A percentile compares a stretch with the other conserved stretches of the same genome.
Evolutionary conservation across 1,140 invertebrate genomes (phyloP).

Genomic region (Lysiphlebus fabarum): DNA sequence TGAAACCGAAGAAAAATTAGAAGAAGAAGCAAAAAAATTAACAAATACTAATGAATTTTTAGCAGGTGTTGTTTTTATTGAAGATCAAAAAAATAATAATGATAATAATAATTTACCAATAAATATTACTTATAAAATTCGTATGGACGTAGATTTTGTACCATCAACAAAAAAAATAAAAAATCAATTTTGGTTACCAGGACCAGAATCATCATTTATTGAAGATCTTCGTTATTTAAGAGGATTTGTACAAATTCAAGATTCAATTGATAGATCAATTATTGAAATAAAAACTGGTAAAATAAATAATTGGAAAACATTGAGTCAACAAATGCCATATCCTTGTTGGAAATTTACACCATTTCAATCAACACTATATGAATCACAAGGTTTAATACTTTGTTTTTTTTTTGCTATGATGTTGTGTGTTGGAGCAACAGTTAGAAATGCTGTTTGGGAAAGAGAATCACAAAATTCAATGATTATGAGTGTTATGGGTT

Average conservation of each 20-base stretch:
- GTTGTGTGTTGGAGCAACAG: constrained; percentile 60
- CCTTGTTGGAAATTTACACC: constrained; percentile 63
- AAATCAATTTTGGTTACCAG: constrained; percentile 65
- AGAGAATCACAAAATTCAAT: constrained; percentile 65
- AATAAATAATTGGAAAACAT: constrained; percentile 54
- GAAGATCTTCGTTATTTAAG: constrained; percentile 65
- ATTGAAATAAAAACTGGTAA: constrained; percentile 51
- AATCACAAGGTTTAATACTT: constrained; percentile 62
- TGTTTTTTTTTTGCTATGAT: constrained; percentile 64
- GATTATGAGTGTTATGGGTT: constrained; percentile 69
- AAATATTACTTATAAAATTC: constrained; percentile 61
- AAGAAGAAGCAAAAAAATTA: constrained; percentile 54
- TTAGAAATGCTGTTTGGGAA: constrained; percentile 63
- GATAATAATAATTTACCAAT: constrained; percentile 33
- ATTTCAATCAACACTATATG: constrained; percentile 63
- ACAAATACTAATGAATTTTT: constrained; percentile 58
- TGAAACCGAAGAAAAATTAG: constrained; percentile 53
- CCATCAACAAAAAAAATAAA: constrained; percentile 61
- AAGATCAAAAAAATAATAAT: constrained; percentile 40
- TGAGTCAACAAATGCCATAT: constrained; percentile 67
- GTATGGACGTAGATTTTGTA: constrained; percentile 68
- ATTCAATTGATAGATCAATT: constrained; percentile 63
- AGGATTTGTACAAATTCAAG: constrained; percentile 66
- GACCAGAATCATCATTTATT: constrained; percentile 62
- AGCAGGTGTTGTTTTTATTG: constrained; percentile 55